Percentiles rank a stretch among this genome's conserved stretches.
These are phyloP conservation scores for Ectemnius continuus DNA, from an alignment of 2,888 invertebrate genomes.

Conservation along the genomic window DNA sequence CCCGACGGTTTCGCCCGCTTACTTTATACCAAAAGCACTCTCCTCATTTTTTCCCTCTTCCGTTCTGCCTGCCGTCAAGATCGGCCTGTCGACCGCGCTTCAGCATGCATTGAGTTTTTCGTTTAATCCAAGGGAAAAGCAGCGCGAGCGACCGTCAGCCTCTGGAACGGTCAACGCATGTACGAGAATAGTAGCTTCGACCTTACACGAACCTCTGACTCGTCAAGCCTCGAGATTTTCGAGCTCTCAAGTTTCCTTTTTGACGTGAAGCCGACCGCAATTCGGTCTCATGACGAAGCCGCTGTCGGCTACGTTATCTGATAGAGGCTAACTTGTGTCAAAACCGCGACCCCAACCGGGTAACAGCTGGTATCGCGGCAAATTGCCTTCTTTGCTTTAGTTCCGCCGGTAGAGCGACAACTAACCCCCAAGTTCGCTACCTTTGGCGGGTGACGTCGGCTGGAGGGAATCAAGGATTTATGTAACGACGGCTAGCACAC, in stretches of 20 bases:
- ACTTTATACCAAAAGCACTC: not conserved
- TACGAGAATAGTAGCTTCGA: not conserved
- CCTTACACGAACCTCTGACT: not conserved
- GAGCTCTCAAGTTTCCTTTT: not conserved
- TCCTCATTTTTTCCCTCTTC: not conserved
- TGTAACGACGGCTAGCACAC: too few species aligned
- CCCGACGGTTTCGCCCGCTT: not conserved
- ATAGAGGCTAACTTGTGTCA: not conserved
- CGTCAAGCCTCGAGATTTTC: not conserved
- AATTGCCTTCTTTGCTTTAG: slow-evolving; percentile 2
- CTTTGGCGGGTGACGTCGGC: not conserved
- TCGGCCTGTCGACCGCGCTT: slow-evolving; percentile 16
- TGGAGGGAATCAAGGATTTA: too few species aligned
- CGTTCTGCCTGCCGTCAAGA: slow-evolving; percentile 17
- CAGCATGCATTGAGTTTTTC: slow-evolving; percentile 8
- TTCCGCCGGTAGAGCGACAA: not conserved
- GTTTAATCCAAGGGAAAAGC: slow-evolving; percentile 12
- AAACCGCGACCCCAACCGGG: not conserved
- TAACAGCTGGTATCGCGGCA: not conserved
- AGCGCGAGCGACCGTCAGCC: too few species aligned
- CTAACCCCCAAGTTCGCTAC: not conserved
- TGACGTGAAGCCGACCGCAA: not conserved
- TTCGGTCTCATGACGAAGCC: not conserved
- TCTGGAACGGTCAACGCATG: too few species aligned
- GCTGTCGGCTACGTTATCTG: not conserved